Evolutionary conservation across 2,113 vertebrate genomes (phyloP).

Genomic region (Mormoops blainvillei): DNA sequence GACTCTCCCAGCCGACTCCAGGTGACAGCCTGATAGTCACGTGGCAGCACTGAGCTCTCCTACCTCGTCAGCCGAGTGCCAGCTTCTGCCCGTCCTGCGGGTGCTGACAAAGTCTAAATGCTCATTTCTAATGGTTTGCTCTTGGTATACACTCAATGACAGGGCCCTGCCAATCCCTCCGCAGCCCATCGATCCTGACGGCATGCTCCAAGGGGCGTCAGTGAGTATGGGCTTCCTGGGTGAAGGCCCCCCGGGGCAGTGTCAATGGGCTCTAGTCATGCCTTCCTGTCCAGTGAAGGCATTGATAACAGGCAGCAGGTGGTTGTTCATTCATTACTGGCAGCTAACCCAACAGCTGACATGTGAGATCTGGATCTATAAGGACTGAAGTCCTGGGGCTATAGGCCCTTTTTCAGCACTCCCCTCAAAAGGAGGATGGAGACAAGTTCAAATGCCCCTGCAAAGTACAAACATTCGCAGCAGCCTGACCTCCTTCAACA

Average conservation of each 20-base stretch:
- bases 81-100: background rate
- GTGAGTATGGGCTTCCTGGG: background rate
- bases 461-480: background rate
- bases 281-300: background rate
- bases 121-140: slow-evolving; percentile 4
- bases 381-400: background rate
- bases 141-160: background rate
- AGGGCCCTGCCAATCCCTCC: background rate
- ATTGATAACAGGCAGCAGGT: background rate
- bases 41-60: background rate
- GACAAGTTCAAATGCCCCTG: background rate
- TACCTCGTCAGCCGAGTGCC: background rate
- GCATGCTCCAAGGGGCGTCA: too few species aligned
- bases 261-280: accelerated
- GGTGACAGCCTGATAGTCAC: background rate
- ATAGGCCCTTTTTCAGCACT: background rate
- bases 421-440: background rate
- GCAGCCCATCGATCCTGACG: background rate
- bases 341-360: background rate
- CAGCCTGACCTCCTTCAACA: background rate
- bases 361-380: background rate
- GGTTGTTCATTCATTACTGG: background rate
- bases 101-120: background rate
- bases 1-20: background rate
- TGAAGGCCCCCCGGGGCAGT: background rate